Conservation (phyloP, 2,113 vertebrate species). For the Syngnathus floridae region DNA sequence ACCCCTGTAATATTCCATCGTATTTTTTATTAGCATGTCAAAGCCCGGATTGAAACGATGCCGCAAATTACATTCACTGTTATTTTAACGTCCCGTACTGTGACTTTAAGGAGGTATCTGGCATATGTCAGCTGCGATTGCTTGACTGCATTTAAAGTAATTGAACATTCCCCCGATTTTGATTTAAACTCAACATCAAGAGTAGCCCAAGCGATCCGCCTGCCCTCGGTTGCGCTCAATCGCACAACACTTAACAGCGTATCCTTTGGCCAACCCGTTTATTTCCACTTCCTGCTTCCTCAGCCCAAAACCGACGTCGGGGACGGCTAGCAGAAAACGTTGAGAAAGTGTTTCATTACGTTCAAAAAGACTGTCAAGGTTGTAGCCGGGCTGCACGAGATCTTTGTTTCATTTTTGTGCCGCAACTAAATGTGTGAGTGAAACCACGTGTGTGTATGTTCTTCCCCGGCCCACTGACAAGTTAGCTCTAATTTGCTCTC, state of each 20-base stretch:
- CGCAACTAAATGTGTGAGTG: constrained; percentile 64
- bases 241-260: constrained; percentile 39
- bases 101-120: constrained; percentile 28
- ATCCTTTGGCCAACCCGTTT: constrained; percentile 49
- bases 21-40: neutral
- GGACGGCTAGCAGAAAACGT: constrained; percentile 41
- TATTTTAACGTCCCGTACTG: constrained; percentile 29
- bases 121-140: constrained; percentile 27
- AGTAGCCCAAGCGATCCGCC: constrained; percentile 40
- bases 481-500: constrained; percentile 80
- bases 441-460: constrained; percentile 67
- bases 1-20: neutral
- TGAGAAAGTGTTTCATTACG: constrained; percentile 74
- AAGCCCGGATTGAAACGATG: constrained; percentile 13
- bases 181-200: constrained; percentile 38
- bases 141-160: constrained; percentile 51
- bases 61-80: constrained; percentile 13
- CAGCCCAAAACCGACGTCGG: constrained; percentile 24
- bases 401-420: constrained; percentile 52
- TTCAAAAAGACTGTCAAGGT: constrained; percentile 61
- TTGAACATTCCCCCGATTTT: constrained; percentile 34
- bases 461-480: constrained; percentile 62
- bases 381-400: constrained; percentile 63
- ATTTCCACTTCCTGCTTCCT: constrained; percentile 52
- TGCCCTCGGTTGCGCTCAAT: constrained; percentile 52